These are phyloP conservation scores for Schrankia costaestrigalis DNA, from an alignment of 2,888 invertebrate species.

Conservation along the genomic window DNA sequence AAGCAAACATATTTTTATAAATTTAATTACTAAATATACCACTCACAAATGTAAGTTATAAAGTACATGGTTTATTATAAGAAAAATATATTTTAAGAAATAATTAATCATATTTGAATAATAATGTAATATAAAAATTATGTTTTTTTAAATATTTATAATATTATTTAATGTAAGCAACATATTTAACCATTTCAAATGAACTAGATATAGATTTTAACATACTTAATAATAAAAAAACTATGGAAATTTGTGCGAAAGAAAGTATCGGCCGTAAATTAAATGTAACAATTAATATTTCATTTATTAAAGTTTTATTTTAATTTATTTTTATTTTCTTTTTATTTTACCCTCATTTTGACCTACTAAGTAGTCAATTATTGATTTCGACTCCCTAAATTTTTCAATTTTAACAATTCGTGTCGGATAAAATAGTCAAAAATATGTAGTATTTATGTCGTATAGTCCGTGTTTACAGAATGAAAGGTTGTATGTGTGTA, in stretches of 20 bases:
- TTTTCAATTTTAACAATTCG: constrained; percentile 73
- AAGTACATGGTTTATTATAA: constrained; percentile 44
- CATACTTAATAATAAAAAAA: constrained; percentile 28
- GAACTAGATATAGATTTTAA: constrained; percentile 21
- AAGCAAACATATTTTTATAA: too few relatives aligned
- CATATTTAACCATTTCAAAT: constrained; percentile 22
- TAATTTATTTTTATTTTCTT: constrained; percentile 45
- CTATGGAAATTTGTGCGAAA: constrained; percentile 49
- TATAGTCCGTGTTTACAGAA: constrained; percentile 21
- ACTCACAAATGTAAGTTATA: constrained; percentile 15
- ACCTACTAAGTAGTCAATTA: constrained; percentile 79
- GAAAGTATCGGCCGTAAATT: constrained; percentile 52
- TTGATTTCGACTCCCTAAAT: constrained; percentile 77
- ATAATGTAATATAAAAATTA: constrained; percentile 16
- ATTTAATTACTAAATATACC: too few relatives aligned
- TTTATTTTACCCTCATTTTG: constrained; percentile 36
- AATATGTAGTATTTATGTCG: constrained; percentile 21
- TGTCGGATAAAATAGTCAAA: constrained; percentile 32
- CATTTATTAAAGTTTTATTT: constrained; percentile 45
- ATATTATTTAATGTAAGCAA: constrained; percentile 17
- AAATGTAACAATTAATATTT: constrained; percentile 35
- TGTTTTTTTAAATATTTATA: constrained; percentile 14
- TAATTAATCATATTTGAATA: constrained; percentile 2
- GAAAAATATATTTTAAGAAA: constrained; percentile 6
- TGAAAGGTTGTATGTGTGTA: constrained; percentile 7